Conservation (phyloP, 2,888 invertebrate species). For the Eupithecia pulchellata region DNA sequence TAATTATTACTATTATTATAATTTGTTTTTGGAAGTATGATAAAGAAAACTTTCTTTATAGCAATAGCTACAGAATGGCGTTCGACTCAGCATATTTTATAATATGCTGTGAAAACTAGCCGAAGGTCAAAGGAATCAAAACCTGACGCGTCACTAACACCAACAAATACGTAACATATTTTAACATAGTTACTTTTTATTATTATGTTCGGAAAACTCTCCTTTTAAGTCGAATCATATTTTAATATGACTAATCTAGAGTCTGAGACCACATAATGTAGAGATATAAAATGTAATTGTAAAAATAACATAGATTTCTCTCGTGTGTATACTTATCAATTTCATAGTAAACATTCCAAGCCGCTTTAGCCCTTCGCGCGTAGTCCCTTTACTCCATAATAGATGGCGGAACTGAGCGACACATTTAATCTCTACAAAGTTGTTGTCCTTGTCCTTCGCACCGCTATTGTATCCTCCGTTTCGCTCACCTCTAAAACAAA, state of each 20-base stretch:
- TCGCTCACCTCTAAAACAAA: constrained; percentile 14
- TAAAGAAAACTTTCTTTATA: no score
- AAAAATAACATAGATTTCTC: background rate
- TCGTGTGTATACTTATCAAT: background rate
- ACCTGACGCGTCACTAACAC: no score
- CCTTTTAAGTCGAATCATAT: background rate
- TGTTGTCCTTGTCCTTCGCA: constrained; percentile 21
- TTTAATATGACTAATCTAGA: background rate
- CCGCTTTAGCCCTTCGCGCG: background rate
- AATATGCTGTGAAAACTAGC: no score
- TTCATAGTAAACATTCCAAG: background rate
- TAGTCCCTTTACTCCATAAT: background rate
- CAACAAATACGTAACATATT: no score
- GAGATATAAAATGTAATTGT: background rate
- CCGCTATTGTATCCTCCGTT: constrained; percentile 10
- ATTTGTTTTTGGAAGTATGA: no score
- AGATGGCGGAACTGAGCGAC: constrained; percentile 24
- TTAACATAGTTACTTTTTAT: background rate
- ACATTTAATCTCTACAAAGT: background rate
- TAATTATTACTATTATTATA: no score
- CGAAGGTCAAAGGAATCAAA: no score
- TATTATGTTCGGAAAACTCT: no score
- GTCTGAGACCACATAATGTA: background rate
- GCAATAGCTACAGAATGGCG: no score
- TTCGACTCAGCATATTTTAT: no score